Evolutionary conservation across 2,797 vertebrate genomes (phyloP).

Genomic region (Carapus acus): DNA sequence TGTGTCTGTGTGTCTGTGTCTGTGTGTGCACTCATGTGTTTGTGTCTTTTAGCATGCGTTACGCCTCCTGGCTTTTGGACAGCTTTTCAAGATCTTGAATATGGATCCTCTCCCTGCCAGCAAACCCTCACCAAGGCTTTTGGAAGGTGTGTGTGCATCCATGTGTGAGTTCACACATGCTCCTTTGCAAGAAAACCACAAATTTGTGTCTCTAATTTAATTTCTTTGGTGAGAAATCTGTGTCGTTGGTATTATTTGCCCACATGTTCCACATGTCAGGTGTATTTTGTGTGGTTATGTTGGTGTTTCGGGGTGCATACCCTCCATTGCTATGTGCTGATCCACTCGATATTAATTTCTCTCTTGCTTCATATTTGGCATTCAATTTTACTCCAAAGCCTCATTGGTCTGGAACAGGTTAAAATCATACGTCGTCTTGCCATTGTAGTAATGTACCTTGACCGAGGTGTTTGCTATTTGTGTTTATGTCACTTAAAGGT

Average conservation of each 20-base stretch:
- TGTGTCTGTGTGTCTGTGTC: slow-evolving; percentile 19
- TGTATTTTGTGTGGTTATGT: not conserved
- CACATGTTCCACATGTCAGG: not conserved
- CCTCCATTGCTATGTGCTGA: slow-evolving; percentile 16
- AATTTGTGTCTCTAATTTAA: not conserved
- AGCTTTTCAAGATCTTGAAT: slow-evolving; percentile 88
- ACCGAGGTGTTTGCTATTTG: slow-evolving; percentile 2
- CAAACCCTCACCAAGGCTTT: slow-evolving; percentile 80
- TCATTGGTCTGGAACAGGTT: too few species aligned
- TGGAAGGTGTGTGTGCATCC: slow-evolving; percentile 76
- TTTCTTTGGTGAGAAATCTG: not conserved
- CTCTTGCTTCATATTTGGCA: too few species aligned
- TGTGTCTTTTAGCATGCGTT: slow-evolving; percentile 77
- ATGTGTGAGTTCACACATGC: not conserved
- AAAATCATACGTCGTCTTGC: too few species aligned
- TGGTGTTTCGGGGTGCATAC: not conserved
- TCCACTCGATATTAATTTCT: too few species aligned
- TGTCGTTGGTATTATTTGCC: not conserved
- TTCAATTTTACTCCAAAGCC: too few species aligned
- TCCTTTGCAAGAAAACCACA: not conserved
- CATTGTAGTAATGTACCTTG: too few species aligned
- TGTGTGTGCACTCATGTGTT: slow-evolving; percentile 22
- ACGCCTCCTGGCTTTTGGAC: slow-evolving; percentile 87
- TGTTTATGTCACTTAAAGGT: not conserved
- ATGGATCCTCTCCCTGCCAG: slow-evolving; percentile 87